Percentiles rank a stretch among this genome's conserved stretches.
Conservation (phyloP, 2,888 invertebrate species). For the Sarcophaga caerulescens region DNA sequence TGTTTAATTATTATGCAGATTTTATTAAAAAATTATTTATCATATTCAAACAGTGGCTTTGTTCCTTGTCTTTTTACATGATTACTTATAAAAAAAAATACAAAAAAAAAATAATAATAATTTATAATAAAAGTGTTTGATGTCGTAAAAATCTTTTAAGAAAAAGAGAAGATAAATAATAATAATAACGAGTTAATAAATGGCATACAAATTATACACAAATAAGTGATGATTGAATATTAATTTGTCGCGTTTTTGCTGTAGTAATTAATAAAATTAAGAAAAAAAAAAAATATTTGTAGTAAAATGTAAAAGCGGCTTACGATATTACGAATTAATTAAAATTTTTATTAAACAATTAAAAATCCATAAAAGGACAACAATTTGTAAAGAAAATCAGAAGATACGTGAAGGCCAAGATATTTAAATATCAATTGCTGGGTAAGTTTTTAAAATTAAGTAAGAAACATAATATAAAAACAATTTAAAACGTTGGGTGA, state of each 20-base stretch:
- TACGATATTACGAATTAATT: neutral
- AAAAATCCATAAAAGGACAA: neutral
- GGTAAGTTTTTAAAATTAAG: neutral
- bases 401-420: neutral
- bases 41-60: conserved; percentile 21
- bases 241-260: neutral
- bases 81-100: conserved; percentile 7
- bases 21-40: neutral
- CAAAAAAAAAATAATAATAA: neutral
- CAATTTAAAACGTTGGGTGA: too few relatives aligned
- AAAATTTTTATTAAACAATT: neutral
- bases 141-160: neutral
- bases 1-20: conserved; percentile 38
- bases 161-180: neutral
- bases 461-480: too few relatives aligned
- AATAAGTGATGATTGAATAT: neutral
- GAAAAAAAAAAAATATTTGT: too few relatives aligned
- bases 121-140: neutral
- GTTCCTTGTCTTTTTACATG: neutral
- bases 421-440: neutral
- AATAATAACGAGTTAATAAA: neutral
- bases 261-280: neutral
- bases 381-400: neutral
- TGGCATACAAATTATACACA: too few relatives aligned
- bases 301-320: neutral